Evolutionary conservation across 2,113 vertebrate species (phyloP).

Genomic region (Galemys pyrenaicus): DNA sequence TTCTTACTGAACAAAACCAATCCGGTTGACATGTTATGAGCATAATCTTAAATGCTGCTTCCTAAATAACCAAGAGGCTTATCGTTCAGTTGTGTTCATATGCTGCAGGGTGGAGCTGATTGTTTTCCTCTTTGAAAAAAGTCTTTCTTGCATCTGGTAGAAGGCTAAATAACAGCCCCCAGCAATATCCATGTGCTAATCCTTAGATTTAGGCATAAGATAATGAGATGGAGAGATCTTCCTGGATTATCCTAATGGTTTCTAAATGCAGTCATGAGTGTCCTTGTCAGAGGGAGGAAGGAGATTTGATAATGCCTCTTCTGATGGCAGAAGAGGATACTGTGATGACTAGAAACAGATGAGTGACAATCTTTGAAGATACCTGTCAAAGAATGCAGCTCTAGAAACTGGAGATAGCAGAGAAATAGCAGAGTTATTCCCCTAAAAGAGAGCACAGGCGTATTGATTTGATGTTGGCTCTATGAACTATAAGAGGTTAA

Average conservation of each 20-base stretch:
- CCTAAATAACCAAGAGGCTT: neutral
- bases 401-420: neutral
- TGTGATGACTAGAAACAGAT: neutral
- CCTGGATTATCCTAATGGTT: neutral
- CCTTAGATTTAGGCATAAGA: neutral
- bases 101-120: neutral
- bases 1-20: neutral
- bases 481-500: neutral
- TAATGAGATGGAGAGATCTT: neutral
- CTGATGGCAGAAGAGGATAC: neutral
- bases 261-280: neutral
- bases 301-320: neutral
- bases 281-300: neutral
- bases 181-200: neutral
- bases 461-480: neutral
- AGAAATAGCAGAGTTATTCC: neutral
- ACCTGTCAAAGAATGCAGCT: neutral
- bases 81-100: neutral
- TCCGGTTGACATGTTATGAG: neutral
- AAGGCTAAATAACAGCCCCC: neutral
- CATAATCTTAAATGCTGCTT: neutral
- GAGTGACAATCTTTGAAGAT: neutral
- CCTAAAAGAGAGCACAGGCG: neutral
- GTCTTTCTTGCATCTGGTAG: neutral
- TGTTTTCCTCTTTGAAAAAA: conserved; percentile 28